A percentile compares a stretch with the other conserved stretches of the same genome.
These are phyloP conservation scores for Sepiola atlantica DNA, from an alignment of 2,888 invertebrate species.

Conservation along the genomic window DNA sequence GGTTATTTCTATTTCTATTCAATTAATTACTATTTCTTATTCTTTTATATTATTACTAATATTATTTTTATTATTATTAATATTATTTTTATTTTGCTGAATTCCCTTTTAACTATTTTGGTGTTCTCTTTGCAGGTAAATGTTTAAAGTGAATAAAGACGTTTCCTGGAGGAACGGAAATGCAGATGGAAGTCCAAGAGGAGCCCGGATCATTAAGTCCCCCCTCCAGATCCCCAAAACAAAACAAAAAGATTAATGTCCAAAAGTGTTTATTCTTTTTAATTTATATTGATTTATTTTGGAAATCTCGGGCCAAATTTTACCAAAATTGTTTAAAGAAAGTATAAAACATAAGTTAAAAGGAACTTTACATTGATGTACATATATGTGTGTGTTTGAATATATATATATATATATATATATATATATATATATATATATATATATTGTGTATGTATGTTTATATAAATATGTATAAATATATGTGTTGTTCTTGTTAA, in stretches of 20 bases:
- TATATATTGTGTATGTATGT: neutral
- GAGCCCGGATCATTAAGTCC: neutral
- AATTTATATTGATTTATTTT: neutral
- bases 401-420: neutral
- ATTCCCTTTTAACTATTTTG: neutral
- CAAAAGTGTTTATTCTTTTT: neutral
- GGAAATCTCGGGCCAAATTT: neutral
- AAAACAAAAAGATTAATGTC: neutral
- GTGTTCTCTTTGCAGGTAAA: neutral
- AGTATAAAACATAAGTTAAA: neutral
- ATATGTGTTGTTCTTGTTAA: neutral
- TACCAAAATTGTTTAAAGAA: neutral
- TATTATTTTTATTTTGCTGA: neutral
- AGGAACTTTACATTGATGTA: no score
- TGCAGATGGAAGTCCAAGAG: neutral
- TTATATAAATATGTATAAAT: neutral
- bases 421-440: neutral
- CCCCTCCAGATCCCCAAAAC: neutral
- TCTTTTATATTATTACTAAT: no score
- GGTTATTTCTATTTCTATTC: no score
- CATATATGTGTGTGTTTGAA: neutral
- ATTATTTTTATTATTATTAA: no score
- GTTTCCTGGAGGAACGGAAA: neutral
- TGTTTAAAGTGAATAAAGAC: neutral
- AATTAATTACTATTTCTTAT: no score